Evolutionary conservation across 2,113 vertebrate genomes (phyloP).

Genomic region (Labeo catla): DNA sequence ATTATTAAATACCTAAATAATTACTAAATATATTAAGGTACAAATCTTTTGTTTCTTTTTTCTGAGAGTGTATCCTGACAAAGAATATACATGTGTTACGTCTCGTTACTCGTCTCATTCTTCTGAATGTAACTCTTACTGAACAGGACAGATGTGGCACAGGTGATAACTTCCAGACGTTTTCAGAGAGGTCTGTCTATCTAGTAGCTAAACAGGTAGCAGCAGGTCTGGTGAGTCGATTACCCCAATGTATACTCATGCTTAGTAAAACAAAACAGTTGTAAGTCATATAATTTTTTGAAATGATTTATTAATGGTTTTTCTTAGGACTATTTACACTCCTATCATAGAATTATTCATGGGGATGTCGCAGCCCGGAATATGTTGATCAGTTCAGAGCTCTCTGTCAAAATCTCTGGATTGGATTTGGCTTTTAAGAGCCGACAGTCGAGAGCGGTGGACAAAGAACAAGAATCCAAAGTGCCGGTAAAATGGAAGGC

Average conservation of each 20-base stretch:
- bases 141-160: slow-evolving; percentile 48
- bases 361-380: slow-evolving; percentile 73
- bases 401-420: slow-evolving; percentile 70
- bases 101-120: background rate
- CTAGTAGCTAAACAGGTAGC: slow-evolving; percentile 73
- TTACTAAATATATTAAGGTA: too few species aligned
- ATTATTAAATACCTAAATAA: too few species aligned
- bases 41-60: background rate
- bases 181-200: slow-evolving; percentile 74
- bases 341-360: slow-evolving; percentile 70
- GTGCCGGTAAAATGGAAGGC: slow-evolving; percentile 76
- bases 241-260: background rate
- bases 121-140: background rate
- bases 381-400: slow-evolving; percentile 69
- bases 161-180: slow-evolving; percentile 23
- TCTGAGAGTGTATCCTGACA: background rate
- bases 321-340: slow-evolving; percentile 74
- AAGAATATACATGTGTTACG: background rate
- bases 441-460: slow-evolving; percentile 55
- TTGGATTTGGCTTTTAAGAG: slow-evolving; percentile 68
- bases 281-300: background rate
- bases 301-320: background rate
- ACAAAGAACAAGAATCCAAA: slow-evolving; percentile 56
- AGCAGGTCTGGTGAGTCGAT: slow-evolving; percentile 69
- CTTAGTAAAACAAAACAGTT: background rate